These are phyloP conservation scores for Drosophila auraria DNA, from an alignment of 1,140 invertebrate genomes.

Conservation along the genomic window DNA sequence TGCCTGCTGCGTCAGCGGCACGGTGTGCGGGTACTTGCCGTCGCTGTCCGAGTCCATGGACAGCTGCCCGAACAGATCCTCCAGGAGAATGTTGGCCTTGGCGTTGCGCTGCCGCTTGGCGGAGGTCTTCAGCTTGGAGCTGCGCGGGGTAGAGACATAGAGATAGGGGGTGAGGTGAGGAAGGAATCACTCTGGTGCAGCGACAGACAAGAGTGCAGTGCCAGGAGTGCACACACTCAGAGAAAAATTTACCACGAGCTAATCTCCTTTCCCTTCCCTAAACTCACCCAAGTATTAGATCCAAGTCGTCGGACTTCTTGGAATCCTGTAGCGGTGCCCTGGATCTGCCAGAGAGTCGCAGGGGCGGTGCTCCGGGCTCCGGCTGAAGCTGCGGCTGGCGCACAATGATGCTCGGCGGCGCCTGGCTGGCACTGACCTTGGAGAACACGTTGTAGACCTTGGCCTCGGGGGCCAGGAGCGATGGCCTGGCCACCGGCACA, in stretches of 20 bases:
- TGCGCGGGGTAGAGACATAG: constrained; percentile 36
- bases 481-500: constrained; percentile 62
- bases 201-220: constrained; percentile 18
- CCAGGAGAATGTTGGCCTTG: constrained; percentile 77
- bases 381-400: constrained; percentile 61
- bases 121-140: constrained; percentile 82
- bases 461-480: constrained; percentile 58
- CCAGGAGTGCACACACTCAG: constrained; percentile 23
- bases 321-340: constrained; percentile 22
- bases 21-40: constrained; percentile 82
- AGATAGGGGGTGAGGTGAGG: constrained; percentile 23
- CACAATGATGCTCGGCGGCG: constrained; percentile 62
- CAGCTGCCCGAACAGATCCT: constrained; percentile 83
- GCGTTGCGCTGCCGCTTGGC: constrained; percentile 75
- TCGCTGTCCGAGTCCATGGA: constrained; percentile 81
- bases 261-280: no score
- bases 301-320: constrained; percentile 87
- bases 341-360: constrained; percentile 59
- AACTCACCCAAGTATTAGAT: constrained; percentile 87
- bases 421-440: constrained; percentile 65
- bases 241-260: not conserved
- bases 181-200: constrained; percentile 14
- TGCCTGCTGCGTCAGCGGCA: constrained; percentile 73
- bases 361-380: constrained; percentile 17
- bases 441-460: constrained; percentile 83